These are phyloP conservation scores for Ganaspis brasiliensis DNA, from an alignment of 2,888 invertebrate genomes.

Conservation along the genomic window DNA sequence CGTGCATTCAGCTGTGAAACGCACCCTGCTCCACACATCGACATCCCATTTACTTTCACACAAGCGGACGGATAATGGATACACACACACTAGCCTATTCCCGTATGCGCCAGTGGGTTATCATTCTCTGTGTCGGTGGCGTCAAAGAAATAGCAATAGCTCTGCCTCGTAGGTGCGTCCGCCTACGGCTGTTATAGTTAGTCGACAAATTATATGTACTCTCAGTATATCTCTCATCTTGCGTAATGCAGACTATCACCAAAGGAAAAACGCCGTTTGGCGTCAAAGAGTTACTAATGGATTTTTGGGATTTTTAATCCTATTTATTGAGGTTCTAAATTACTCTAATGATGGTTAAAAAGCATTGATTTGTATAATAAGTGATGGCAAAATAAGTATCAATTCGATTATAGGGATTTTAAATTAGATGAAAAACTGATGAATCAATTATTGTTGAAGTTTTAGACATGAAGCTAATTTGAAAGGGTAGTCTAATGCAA, in stretches of 20 bases:
- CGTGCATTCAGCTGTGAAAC: slow-evolving; percentile 71
- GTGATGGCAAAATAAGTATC: too few species aligned
- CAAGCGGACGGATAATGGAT: slow-evolving; percentile 27
- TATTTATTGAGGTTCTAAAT: too few species aligned
- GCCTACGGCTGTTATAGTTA: slow-evolving; percentile 38
- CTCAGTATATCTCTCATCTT: slow-evolving; percentile 30
- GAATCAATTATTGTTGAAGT: too few species aligned
- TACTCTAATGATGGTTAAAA: too few species aligned
- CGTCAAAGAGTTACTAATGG: too few species aligned
- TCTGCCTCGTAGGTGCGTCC: slow-evolving; percentile 37
- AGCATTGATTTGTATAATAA: too few species aligned
- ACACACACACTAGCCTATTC: slow-evolving; percentile 25
- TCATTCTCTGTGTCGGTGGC: slow-evolving; percentile 43
- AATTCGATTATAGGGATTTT: too few species aligned
- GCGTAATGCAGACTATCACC: slow-evolving; percentile 11
- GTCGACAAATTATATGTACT: slow-evolving; percentile 42
- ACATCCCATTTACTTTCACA: slow-evolving; percentile 16
- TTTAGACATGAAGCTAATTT: too few species aligned
- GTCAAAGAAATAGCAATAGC: slow-evolving; percentile 40
- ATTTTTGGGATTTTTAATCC: too few species aligned
- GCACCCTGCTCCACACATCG: slow-evolving; percentile 36
- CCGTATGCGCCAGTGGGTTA: slow-evolving; percentile 31
- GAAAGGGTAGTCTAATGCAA: too few species aligned
- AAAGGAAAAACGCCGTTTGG: neutral
- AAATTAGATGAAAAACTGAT: too few species aligned